Base-by-base conservation (phyloP, 2,888 invertebrate species). In the Conus canariensis region DNA sequence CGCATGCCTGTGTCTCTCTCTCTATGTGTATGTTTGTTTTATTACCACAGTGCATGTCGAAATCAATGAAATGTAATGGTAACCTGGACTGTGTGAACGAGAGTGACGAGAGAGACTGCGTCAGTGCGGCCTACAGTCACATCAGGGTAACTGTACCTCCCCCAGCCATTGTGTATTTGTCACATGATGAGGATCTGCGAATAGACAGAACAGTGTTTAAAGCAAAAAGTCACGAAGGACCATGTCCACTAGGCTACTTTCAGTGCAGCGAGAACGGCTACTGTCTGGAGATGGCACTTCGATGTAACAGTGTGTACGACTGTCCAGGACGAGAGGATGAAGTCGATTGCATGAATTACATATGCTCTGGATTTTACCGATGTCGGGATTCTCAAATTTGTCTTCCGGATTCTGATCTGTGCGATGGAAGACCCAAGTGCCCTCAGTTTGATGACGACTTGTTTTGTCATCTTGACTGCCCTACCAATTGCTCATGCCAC, bases 401-500 rank as follows among this genome's bases (percentile, higher is more conserved):
- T 60, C 85, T 60, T 16, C 85, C 85, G 0, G 59, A 59, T 7
- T 60, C 59, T 0, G 59, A 85, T 12, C 60, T 85, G 59, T 85
- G 82, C 12, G 60, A 85, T 25, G 60, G 60, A 7, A 25, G 1
- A 12, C 25, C 60, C 2, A 16, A 60, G 60, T 85, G 85, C 25
- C 85, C 85, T 8, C 85, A 60, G 60, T 60, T 25, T 30, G 85
- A 85, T 12, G 85, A 85, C 85, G 85, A 85, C 12, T 59, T 60
- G 60, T 85, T 85, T 60, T 85, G 85, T 60, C 8, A 60, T 14
- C 9, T 60, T 6, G 25, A 14, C 16, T 85, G 82, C 12, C 82
- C 82, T 10, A 7, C 82, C 19, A 22, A 19, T 58, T 83, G 82
- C 10, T 25, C 19, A 8, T 85, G 85, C 25, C 56, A 85, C 12